phyloP scores from a whole-genome alignment of 1,140 invertebrate genomes.

The Trissolcus basalis region DNA sequence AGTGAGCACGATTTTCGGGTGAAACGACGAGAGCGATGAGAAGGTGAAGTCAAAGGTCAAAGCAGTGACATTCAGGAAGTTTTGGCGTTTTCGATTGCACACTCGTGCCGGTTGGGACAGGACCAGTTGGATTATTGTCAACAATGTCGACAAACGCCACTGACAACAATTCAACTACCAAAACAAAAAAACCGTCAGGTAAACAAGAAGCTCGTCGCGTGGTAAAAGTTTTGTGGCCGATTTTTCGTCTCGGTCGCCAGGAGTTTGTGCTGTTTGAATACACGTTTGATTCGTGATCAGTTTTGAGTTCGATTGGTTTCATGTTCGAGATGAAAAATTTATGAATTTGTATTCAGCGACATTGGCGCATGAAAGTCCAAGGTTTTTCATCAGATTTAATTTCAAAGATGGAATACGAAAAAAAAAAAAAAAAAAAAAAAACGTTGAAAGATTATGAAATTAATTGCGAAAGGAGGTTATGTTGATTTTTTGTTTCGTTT shows the following conservation, averaged over 20 bases:
- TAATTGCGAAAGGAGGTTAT: too few species aligned
- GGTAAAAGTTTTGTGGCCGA: too few species aligned
- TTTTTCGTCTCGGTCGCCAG: not conserved
- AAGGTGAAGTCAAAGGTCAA: slow-evolving; percentile 5
- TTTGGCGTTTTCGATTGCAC: not conserved
- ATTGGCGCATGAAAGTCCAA: too few species aligned
- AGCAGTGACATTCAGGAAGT: not conserved
- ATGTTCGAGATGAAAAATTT: too few species aligned
- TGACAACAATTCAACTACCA: slow-evolving; percentile 64
- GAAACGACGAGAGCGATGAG: slow-evolving; percentile 1
- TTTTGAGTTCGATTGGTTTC: not conserved
- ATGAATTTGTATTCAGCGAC: too few species aligned
- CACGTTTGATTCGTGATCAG: not conserved
- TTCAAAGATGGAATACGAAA: too few species aligned
- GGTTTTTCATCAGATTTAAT: too few species aligned
- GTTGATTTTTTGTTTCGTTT: too few species aligned
- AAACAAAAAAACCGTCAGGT: slow-evolving; percentile 74
- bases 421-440: too few species aligned
- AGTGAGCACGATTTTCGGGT: not conserved
- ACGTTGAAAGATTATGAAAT: too few species aligned
- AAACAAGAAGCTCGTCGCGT: slow-evolving; percentile 34
- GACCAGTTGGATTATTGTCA: not conserved
- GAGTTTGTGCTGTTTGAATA: too few species aligned
- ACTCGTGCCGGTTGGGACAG: too few species aligned
- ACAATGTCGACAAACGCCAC: slow-evolving; percentile 63